A percentile compares a stretch with the other conserved stretches of the same genome.
Evolutionary conservation across 2,888 invertebrate species (phyloP).

Genomic region (Raillietiella orientalis): DNA sequence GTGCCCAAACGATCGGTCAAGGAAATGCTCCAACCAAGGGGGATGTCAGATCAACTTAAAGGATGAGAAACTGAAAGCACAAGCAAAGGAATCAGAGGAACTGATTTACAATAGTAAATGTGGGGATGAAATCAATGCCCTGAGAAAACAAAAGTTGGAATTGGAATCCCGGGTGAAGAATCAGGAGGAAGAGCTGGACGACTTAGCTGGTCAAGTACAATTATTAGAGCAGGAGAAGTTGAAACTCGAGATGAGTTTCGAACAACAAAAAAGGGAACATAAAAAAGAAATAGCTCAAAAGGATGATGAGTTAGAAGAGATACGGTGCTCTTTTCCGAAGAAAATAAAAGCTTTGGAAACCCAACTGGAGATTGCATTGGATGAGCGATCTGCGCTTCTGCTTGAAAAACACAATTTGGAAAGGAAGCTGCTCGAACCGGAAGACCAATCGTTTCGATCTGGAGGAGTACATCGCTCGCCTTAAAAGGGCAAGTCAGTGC

Average conservation of each 20-base stretch:
- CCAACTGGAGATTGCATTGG: constrained; percentile 72
- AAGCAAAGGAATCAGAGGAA: constrained; percentile 56
- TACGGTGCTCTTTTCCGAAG: constrained; percentile 58
- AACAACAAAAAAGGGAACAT: constrained; percentile 66
- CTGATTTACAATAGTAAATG: constrained; percentile 41
- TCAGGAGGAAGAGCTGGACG: constrained; percentile 73
- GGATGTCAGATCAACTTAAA: constrained; percentile 63
- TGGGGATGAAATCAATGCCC: constrained; percentile 47
- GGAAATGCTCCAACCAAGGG: too few species aligned
- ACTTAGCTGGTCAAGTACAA: constrained; percentile 64
- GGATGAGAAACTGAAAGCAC: constrained; percentile 43
- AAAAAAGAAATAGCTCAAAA: constrained; percentile 58
- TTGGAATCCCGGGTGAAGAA: constrained; percentile 43
- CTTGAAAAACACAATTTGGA: constrained; percentile 76
- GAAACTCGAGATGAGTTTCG: constrained; percentile 67
- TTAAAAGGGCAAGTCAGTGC: constrained; percentile 62
- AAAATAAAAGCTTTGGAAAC: constrained; percentile 69
- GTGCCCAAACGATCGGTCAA: too few species aligned
- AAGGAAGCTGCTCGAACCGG: constrained; percentile 39
- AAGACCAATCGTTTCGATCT: constrained; percentile 21
- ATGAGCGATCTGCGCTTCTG: constrained; percentile 49
- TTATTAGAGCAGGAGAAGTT: constrained; percentile 72
- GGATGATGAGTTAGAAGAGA: constrained; percentile 77
- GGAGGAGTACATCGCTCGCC: constrained; percentile 8
- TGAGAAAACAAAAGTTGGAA: constrained; percentile 54